Conservation (phyloP, 2,888 invertebrate species). For the Isoperla grammatica region DNA sequence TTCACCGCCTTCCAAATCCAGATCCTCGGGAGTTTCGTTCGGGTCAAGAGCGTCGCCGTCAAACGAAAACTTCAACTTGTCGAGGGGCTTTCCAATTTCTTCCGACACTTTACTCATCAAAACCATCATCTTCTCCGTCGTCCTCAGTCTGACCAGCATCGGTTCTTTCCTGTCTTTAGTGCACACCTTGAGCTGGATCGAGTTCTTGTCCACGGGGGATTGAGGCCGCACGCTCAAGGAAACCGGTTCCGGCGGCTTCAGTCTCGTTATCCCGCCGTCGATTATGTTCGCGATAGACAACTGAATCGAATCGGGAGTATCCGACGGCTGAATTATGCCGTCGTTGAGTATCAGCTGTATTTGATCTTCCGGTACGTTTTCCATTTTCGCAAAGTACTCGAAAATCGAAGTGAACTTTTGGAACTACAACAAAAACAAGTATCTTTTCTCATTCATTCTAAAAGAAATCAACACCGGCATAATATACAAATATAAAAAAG, state of each 20-base stretch:
- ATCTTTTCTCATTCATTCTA: background rate
- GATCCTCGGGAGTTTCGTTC: constrained; percentile 42
- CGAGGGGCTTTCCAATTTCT: constrained; percentile 43
- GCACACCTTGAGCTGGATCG: constrained; percentile 44
- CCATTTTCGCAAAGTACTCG: constrained; percentile 37
- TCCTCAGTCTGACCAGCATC: constrained; percentile 38
- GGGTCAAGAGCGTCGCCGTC: constrained; percentile 50
- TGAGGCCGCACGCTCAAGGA: too few relatives aligned
- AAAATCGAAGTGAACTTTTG: constrained; percentile 38
- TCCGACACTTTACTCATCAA: constrained; percentile 49
- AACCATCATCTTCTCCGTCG: constrained; percentile 41
- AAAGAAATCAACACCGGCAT: too few relatives aligned
- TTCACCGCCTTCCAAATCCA: constrained; percentile 51
- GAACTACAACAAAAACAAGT: constrained; percentile 33
- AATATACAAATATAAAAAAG: background rate
- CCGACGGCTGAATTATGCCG: constrained; percentile 34
- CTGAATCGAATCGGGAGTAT: constrained; percentile 38
- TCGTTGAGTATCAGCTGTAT: constrained; percentile 37
- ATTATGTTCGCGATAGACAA: constrained; percentile 39
- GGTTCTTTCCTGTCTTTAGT: constrained; percentile 46
- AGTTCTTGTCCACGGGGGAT: background rate
- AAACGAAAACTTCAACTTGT: constrained; percentile 48
- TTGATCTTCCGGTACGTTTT: constrained; percentile 36
- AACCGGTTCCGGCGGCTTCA: background rate
- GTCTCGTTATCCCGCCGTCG: constrained; percentile 25